Base-by-base conservation (phyloP, 2,113 vertebrate genomes). In the Anoplopoma fimbria region DNA sequence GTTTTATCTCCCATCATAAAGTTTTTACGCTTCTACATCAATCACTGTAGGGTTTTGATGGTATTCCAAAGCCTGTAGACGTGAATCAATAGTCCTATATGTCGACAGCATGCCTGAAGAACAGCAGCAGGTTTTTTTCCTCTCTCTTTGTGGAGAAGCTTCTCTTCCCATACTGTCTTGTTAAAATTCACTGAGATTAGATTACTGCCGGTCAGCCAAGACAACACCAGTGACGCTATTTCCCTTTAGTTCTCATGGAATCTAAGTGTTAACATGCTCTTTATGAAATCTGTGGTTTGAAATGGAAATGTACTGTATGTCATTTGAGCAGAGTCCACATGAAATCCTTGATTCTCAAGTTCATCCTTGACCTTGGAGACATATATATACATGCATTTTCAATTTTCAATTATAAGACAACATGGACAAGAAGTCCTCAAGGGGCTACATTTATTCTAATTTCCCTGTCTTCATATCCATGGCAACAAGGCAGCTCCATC, bases 1-100 rank as follows among this genome's bases (percentile, higher is more conserved):
- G 53, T 82, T 86, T 78, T 62, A 62, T 75, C 34, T 49, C 31
- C 33, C 29, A 38, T 4, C 31, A 47, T 63, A 9, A 81, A 51
- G 49, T 71, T 65, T 78, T 70, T 31, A 74, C 8, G 45, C 1
- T 23, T 75, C n/a, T 12, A 36, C 40, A 63, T 77, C 7, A 38
- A 1, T 42, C 36, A 38, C 29, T 74, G 36, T 23, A 21, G 10
- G 13, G 4, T 79, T 57, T n/a, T 8, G 27, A 49, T 62, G 27
- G 27, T 4, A 55, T 38, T 70, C 51, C 53, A 45, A 74, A 61
- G 58, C 31, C 63, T 67, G 33, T 45, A 25, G 40, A 60, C 34
- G 40, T 34, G 27, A 25, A 67, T 40, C 33, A 21, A n/a, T 67
- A 55, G 29, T 15, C 38, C 4, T n/a, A 8, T 62, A 34, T 76